Conservation (phyloP, 1,140 invertebrate genomes). For the Drosophila eugracilis region DNA sequence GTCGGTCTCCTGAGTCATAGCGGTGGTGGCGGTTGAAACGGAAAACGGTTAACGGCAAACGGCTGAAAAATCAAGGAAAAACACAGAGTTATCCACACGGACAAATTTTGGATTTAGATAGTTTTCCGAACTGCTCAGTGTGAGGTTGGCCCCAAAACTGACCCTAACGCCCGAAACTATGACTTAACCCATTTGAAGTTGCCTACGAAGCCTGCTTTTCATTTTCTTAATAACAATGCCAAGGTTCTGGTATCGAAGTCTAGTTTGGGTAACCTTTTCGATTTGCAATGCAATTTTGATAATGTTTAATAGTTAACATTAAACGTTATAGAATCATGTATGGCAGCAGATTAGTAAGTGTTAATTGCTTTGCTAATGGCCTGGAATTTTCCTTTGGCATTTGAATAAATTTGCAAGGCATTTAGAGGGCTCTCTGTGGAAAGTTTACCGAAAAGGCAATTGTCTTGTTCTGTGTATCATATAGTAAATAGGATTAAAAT, state of each 20-base stretch:
- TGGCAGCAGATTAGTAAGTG: no score
- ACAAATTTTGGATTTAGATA: conserved; percentile 32
- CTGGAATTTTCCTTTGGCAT: background rate
- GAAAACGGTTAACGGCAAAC: background rate
- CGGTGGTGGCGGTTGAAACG: background rate
- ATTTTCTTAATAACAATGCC: no score
- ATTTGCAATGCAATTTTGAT: no score
- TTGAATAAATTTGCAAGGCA: background rate
- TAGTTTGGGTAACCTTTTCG: no score
- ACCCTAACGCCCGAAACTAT: background rate
- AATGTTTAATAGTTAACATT: no score
- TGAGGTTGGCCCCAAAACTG: conserved; percentile 41
- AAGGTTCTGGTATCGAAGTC: no score
- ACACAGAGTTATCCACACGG: background rate
- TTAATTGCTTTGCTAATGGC: no score
- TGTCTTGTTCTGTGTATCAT: background rate
- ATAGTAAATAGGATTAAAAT: conserved; percentile 8
- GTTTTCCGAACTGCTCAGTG: conserved; percentile 19
- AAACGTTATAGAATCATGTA: no score
- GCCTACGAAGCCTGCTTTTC: background rate
- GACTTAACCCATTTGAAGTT: background rate
- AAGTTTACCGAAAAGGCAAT: background rate
- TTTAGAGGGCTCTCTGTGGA: no score
- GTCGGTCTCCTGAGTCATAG: conserved; percentile 4
- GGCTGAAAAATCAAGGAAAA: background rate